These are phyloP conservation scores for Brotula barbata DNA, from an alignment of 2,797 vertebrate species.

Conservation along the genomic window DNA sequence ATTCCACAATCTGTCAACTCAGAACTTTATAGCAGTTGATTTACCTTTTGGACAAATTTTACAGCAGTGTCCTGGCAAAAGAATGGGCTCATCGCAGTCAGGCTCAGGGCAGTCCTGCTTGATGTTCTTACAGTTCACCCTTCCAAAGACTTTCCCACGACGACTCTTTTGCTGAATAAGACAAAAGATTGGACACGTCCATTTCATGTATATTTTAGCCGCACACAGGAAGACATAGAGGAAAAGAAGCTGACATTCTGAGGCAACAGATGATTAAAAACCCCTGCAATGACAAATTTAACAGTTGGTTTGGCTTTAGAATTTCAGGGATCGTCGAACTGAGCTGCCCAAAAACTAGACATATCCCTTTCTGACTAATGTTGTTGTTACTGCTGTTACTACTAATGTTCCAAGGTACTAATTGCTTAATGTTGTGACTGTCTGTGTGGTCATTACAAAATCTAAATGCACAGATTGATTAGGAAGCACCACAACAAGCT, in stretches of 20 bases:
- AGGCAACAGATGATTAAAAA: conserved; percentile 4
- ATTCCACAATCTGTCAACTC: no score
- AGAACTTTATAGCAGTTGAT: neutral
- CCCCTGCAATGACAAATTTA: neutral
- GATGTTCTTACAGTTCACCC: conserved; percentile 95
- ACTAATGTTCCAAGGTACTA: no score
- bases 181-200: conserved; percentile 3
- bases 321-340: no score
- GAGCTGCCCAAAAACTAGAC: no score
- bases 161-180: conserved; percentile 83
- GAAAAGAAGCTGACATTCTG: neutral
- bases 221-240: neutral
- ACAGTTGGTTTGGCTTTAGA: no score
- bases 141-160: conserved; percentile 85
- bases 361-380: no score
- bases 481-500: no score
- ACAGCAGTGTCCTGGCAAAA: conserved; percentile 92
- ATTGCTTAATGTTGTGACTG: no score
- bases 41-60: conserved; percentile 84
- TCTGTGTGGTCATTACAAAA: no score
- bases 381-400: no score
- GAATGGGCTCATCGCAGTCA: conserved; percentile 81
- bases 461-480: no score
- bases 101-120: conserved; percentile 89
- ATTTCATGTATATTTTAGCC: no score